Conservation (phyloP, 2,888 invertebrate species). For the Saturnia pavonia region DNA sequence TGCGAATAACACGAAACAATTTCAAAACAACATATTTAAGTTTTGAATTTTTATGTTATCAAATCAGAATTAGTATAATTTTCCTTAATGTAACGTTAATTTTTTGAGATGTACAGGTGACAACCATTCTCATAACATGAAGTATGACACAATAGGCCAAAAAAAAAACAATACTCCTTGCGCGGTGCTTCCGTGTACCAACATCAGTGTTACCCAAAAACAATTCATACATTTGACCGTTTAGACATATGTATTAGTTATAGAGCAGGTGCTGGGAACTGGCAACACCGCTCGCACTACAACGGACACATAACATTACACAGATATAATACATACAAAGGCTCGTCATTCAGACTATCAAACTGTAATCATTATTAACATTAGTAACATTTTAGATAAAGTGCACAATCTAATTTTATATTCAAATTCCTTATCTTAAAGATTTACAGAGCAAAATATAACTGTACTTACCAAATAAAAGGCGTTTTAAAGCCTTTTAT, state of each 20-base stretch:
- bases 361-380: neutral
- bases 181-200: too few relatives aligned
- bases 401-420: neutral
- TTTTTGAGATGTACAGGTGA: too few relatives aligned
- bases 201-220: neutral
- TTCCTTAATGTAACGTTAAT: too few relatives aligned
- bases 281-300: neutral
- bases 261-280: neutral
- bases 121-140: too few relatives aligned
- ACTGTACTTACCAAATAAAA: neutral
- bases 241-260: neutral
- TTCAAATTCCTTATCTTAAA: neutral
- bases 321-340: neutral
- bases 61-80: too few relatives aligned
- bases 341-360: neutral
- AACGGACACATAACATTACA: neutral
- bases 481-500: neutral
- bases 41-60: too few relatives aligned
- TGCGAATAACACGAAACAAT: too few relatives aligned
- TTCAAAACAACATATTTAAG: too few relatives aligned
- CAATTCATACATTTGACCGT: neutral
- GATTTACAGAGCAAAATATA: neutral
- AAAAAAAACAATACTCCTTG: too few relatives aligned
- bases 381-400: neutral
- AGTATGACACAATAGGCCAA: too few relatives aligned